phyloP scores from a whole-genome alignment of 2,888 invertebrate species.

The Torymus texanus region DNA sequence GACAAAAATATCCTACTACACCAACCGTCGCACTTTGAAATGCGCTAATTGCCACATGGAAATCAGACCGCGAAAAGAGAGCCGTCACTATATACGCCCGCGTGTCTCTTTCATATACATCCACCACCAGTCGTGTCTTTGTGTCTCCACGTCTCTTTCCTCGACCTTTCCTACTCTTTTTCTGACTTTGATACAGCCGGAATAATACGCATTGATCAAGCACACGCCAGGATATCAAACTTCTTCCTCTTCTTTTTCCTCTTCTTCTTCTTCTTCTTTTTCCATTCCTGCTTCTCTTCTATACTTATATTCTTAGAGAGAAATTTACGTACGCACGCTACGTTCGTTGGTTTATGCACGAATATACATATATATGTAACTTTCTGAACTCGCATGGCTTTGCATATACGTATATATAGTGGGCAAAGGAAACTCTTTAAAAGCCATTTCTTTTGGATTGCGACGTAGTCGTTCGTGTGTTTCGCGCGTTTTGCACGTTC shows the following conservation, averaged over 20 bases:
- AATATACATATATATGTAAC: constrained; percentile 2
- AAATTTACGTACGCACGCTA: too few relatives aligned
- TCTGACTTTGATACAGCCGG: background rate
- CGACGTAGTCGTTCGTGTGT: background rate
- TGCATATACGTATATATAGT: background rate
- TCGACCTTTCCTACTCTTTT: background rate
- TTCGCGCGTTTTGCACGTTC: too few relatives aligned
- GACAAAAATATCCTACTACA: too few relatives aligned
- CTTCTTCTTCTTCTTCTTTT: background rate
- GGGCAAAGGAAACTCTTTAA: constrained; percentile 6
- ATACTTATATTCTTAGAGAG: too few relatives aligned
- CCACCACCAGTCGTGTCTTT: too few relatives aligned
- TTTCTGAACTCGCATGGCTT: constrained; percentile 22
- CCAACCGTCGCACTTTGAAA: too few relatives aligned
- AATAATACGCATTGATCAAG: background rate
- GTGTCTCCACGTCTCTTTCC: too few relatives aligned
- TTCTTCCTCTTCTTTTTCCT: background rate
- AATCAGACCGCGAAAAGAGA: too few relatives aligned
- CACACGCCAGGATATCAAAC: constrained; percentile 4
- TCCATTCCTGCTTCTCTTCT: too few relatives aligned
- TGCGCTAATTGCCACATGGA: too few relatives aligned
- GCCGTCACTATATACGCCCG: too few relatives aligned
- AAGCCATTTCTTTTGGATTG: constrained; percentile 5
- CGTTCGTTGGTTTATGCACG: constrained; percentile 7
- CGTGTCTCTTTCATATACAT: too few relatives aligned